Base-by-base conservation (phyloP, 2,797 vertebrate species). In the Rhadinocentrus ornatus region DNA sequence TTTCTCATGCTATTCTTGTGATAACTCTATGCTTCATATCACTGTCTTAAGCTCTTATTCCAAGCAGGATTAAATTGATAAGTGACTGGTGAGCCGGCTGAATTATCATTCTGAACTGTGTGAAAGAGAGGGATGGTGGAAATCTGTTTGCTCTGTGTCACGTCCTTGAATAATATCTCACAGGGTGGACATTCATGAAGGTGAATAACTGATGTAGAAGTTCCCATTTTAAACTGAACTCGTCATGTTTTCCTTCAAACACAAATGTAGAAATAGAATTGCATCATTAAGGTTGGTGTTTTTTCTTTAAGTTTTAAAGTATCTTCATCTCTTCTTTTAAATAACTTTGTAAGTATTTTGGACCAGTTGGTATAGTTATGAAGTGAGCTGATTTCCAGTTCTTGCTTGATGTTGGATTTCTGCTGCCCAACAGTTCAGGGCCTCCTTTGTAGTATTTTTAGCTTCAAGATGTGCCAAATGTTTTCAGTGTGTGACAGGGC, bases 41-140 rank as follows among this genome's bases (percentile, higher is more conserved):
- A 70, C 66, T 24, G 73, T 82, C 85, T 79, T 85, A 80, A 88
- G 70, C 87, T 79, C 60, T 80, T 73, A 70, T 78, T 88, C 74
- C 74, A 24, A 0, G 20, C 58, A 12, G 79, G 88, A 91, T 91
- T 91, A 87, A 71, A 89, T 74, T 73, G 59, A 72, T 88, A 89
- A 91, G 68, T 88, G 85, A 86, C 83, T 35, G 58, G 69, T 89
- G 75, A 90, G 62, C 77, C 52, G 1, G 29, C 44, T 59, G 65
- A 87, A 73, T 90, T 81, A 85, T 79, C 56, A 54, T 83, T 73
- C 61, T 82, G 24, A 67, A 70, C 71, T 29, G 32, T 66, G 55
- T 37, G 50, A 81, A 58, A 78, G 53, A 65, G 59, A 71, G 27
- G 20, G 35, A 75, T 15, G 62, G 31, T 68, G 68, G 52, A 70